phyloP scores from a whole-genome alignment of 2,113 vertebrate species.

The Phaethornis superciliosus region DNA sequence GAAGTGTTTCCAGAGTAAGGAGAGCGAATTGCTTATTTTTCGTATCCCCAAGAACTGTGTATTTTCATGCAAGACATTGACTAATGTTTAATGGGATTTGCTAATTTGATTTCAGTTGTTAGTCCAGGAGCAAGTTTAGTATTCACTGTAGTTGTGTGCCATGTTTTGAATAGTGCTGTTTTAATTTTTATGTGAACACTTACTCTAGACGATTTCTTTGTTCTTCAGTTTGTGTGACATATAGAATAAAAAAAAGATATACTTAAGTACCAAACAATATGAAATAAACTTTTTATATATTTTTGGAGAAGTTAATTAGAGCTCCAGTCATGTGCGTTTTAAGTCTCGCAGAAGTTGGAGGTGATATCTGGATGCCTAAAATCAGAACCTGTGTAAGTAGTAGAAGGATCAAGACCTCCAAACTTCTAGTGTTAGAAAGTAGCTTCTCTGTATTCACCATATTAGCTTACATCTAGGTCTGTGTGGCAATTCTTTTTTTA shows the following conservation, averaged over 20 bases:
- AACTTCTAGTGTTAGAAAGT: background rate
- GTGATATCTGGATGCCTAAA: background rate
- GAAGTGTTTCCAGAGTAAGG: background rate
- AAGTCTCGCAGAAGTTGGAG: background rate
- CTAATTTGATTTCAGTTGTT: background rate
- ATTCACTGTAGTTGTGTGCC: rapidly evolving
- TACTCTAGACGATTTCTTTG: background rate
- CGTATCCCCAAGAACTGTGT: background rate
- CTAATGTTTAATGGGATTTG: background rate
- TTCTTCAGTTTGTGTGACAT: background rate
- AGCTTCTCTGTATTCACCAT: background rate
- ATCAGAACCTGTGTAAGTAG: background rate
- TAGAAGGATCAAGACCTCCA: background rate
- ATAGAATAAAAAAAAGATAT: background rate
- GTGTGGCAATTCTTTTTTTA: background rate
- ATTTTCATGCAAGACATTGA: background rate
- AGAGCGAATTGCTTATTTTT: background rate
- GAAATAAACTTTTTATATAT: background rate
- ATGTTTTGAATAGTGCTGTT: background rate
- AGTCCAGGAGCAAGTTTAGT: background rate
- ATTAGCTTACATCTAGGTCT: background rate
- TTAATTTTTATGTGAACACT: background rate
- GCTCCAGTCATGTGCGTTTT: background rate
- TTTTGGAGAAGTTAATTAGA: background rate
- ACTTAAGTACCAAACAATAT: background rate